Evolutionary conservation across 2,888 invertebrate species (phyloP), one percentile per base, ranked within the genome.

Genomic region (Rotaria macrura): DNA sequence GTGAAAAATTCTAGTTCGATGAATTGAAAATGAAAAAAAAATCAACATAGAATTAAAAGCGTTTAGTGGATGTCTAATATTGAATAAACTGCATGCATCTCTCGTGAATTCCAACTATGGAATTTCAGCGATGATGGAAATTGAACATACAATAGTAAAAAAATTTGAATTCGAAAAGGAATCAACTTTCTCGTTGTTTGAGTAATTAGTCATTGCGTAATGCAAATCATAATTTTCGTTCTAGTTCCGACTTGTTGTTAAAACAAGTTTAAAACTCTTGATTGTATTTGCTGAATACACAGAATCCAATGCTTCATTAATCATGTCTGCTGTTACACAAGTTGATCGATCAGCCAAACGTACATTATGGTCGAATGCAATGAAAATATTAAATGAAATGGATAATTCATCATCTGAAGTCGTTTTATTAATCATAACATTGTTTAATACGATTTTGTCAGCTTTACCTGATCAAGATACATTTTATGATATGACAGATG

Each of bases 241-340:
- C 87, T 89, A 93, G 93, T 97, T 95, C 92, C 94, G 97, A 47
- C 93, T 98, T 89, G 97, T 99, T 65, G 96, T 98, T 87, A 99
- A 99, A 93, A 99, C 97, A 17, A 96, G 98, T 3, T 93, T 99
- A 87, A 99, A 99, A 92, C 93, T 99, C 84, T 93, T 99, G 85
- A 93, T 99, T 88, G 97, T 99, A 79, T 99, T 99, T 92, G 96
- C 98, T 84, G 99, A 99, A 92, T 99, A 99, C 91, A 95, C 96
- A 25, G 98, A 98, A 90, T 94, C 95, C 88, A 99, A 99, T 92
- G 95, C 96, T 88, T 93, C 95, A 89, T 93, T 97, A 38, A 93
- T 99, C 74, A 94, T 97, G 87, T 94, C 95, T 89, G 97, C 97
- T 29, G 94, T 98, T 85, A 93, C 94, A 88, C 92, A 93, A 5